Evolutionary conservation across 2,113 vertebrate species (phyloP).

Genomic region (Cyprinodon tularosa): DNA sequence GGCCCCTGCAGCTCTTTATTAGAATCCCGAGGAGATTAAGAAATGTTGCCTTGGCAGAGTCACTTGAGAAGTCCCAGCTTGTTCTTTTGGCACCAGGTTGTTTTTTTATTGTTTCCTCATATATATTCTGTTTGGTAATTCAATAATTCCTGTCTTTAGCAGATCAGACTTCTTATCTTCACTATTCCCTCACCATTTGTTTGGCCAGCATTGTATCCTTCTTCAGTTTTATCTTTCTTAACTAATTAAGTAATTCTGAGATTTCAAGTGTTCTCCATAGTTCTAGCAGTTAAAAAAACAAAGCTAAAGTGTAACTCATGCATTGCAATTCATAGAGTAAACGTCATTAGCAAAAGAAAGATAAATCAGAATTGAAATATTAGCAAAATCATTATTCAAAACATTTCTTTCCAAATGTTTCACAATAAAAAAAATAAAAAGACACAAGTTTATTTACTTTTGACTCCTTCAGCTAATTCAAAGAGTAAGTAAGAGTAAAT

Average conservation of each 20-base stretch:
- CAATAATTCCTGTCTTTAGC: conserved; percentile 17
- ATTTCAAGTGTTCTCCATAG: background rate
- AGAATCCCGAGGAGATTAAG: conserved; percentile 54
- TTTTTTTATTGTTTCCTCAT: conserved; percentile 12
- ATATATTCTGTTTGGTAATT: conserved; percentile 35
- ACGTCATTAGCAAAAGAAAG: too few species aligned
- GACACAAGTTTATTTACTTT: too few species aligned
- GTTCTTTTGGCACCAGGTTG: conserved; percentile 11
- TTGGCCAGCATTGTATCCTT: background rate
- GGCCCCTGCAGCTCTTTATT: conserved; percentile 45
- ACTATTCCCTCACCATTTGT: background rate
- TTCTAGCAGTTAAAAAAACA: background rate
- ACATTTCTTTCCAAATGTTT: too few species aligned
- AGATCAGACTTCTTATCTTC: background rate
- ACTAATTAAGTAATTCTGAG: background rate
- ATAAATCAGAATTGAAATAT: too few species aligned
- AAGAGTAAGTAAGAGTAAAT: too few species aligned
- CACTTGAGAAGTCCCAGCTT: conserved; percentile 28
- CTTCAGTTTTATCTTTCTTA: background rate
- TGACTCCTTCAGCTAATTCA: too few species aligned
- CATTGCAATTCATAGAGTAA: too few species aligned
- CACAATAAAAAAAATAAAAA: too few species aligned
- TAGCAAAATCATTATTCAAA: too few species aligned
- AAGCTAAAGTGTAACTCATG: too few species aligned
- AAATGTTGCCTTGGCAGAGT: conserved; percentile 59